Evolutionary conservation across 2,797 vertebrate genomes (phyloP).

Genomic region (Sebastes oblongus): DNA sequence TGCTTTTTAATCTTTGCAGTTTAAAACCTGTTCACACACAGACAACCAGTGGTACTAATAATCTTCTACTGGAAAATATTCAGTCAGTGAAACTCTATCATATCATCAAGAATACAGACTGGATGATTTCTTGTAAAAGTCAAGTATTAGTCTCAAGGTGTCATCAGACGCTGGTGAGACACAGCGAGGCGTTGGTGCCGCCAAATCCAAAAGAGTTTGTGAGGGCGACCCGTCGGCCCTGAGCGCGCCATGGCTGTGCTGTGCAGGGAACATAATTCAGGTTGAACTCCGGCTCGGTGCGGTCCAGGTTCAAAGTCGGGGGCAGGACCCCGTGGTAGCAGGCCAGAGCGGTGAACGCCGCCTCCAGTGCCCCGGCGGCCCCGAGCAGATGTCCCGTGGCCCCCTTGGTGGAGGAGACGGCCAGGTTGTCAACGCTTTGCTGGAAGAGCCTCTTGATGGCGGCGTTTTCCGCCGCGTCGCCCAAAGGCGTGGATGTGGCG

Average conservation of each 20-base stretch:
- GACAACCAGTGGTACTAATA: background rate
- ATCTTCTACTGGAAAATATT: background rate
- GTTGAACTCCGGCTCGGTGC: conserved; percentile 89
- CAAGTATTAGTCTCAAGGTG: rapidly evolving
- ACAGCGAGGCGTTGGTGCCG: conserved; percentile 94
- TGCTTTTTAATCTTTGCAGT: background rate
- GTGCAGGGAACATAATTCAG: conserved; percentile 91
- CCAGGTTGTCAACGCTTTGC: conserved; percentile 74
- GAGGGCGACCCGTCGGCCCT: conserved; percentile 84
- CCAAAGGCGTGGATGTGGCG: conserved; percentile 94
- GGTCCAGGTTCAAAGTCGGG: conserved; percentile 93
- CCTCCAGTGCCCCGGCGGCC: conserved; percentile 92
- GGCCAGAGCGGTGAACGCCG: conserved; percentile 90
- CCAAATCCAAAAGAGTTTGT: conserved; percentile 98
- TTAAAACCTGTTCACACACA: background rate
- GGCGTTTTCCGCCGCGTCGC: conserved; percentile 94
- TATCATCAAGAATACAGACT: background rate
- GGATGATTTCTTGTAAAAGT: background rate
- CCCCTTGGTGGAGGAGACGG: conserved; percentile 95
- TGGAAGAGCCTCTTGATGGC: conserved; percentile 92
- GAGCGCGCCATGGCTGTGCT: conserved; percentile 87
- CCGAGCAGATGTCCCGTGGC: conserved; percentile 96
- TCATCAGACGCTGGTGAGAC: conserved; percentile 81
- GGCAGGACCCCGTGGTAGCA: conserved; percentile 89
- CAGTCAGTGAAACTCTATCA: background rate